These are phyloP conservation scores for Chaetoderma sp. DNA, from an alignment of 2,888 invertebrate genomes.

Conservation along the genomic window DNA sequence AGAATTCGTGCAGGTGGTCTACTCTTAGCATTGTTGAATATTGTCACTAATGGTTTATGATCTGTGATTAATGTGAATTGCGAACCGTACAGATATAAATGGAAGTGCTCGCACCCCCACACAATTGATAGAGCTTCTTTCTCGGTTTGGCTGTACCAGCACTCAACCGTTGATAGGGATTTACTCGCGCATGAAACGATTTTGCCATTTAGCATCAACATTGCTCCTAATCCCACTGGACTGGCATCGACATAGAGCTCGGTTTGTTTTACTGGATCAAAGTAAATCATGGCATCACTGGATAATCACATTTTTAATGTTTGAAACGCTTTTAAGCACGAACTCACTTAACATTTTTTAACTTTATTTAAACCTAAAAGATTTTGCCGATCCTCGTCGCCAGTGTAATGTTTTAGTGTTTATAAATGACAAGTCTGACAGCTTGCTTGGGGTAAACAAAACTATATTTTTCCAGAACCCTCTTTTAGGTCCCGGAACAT, in stretches of 20 bases:
- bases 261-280: constrained; percentile 10
- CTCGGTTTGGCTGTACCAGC: constrained; percentile 27
- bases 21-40: constrained; percentile 35
- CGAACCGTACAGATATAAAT: constrained; percentile 36
- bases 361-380: too few relatives aligned
- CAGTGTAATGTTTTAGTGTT: too few relatives aligned
- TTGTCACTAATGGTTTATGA: constrained; percentile 42
- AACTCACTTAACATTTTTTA: too few relatives aligned
- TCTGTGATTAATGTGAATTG: constrained; percentile 38
- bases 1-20: constrained; percentile 31
- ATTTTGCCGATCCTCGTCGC: too few relatives aligned
- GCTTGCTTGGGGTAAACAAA: too few relatives aligned
- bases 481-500: too few relatives aligned
- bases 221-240: constrained; percentile 26
- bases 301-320: too few relatives aligned
- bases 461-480: too few relatives aligned
- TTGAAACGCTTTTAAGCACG: too few relatives aligned
- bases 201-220: constrained; percentile 16
- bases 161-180: constrained; percentile 12
- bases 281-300: constrained; percentile 19
- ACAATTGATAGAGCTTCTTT: constrained; percentile 28
- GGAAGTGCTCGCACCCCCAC: constrained; percentile 41
- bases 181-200: constrained; percentile 16
- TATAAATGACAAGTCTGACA: too few relatives aligned
- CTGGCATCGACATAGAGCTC: constrained; percentile 22